Conservation (phyloP, 2,888 invertebrate species). For the Tortricodes alternella region DNA sequence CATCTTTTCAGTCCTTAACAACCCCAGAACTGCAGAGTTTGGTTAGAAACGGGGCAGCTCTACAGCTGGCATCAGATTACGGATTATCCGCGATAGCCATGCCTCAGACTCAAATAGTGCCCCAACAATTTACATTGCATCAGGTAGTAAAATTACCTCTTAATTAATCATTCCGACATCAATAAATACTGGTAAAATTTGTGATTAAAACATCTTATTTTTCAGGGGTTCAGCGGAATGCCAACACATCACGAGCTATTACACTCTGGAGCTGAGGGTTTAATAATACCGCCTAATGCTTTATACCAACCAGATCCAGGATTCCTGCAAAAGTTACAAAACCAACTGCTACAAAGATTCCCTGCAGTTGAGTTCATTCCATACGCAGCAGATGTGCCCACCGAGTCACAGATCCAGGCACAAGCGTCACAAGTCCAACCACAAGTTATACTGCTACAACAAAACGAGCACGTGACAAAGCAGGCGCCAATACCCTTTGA, state of each 20-base stretch:
- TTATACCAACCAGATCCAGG: slow-evolving; percentile 80
- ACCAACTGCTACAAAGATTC: slow-evolving; percentile 65
- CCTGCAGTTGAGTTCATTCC: slow-evolving; percentile 72
- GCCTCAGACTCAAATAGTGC: slow-evolving; percentile 62
- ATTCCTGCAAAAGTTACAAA: slow-evolving; percentile 73
- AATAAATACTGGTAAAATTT: neutral
- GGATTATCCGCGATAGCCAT: slow-evolving; percentile 69
- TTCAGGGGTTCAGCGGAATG: slow-evolving; percentile 53
- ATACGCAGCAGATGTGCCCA: slow-evolving; percentile 57
- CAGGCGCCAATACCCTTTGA: slow-evolving; percentile 52
- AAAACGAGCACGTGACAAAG: slow-evolving; percentile 60
- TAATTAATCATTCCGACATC: neutral
- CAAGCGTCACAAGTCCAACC: slow-evolving; percentile 30
- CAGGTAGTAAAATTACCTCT: slow-evolving; percentile 28
- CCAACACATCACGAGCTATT: slow-evolving; percentile 63
- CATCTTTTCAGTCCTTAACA: slow-evolving; percentile 46
- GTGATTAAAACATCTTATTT: neutral
- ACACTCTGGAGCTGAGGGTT: slow-evolving; percentile 61
- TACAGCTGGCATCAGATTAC: slow-evolving; percentile 70
- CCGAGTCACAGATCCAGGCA: slow-evolving; percentile 29
- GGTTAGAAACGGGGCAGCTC: slow-evolving; percentile 63
- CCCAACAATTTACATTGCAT: slow-evolving; percentile 63
- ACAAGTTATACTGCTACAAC: slow-evolving; percentile 51
- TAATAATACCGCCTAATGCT: slow-evolving; percentile 65
- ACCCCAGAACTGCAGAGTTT: slow-evolving; percentile 70